phyloP scores from a whole-genome alignment of 2,113 vertebrate species.

The Pituophis catenifer region DNA sequence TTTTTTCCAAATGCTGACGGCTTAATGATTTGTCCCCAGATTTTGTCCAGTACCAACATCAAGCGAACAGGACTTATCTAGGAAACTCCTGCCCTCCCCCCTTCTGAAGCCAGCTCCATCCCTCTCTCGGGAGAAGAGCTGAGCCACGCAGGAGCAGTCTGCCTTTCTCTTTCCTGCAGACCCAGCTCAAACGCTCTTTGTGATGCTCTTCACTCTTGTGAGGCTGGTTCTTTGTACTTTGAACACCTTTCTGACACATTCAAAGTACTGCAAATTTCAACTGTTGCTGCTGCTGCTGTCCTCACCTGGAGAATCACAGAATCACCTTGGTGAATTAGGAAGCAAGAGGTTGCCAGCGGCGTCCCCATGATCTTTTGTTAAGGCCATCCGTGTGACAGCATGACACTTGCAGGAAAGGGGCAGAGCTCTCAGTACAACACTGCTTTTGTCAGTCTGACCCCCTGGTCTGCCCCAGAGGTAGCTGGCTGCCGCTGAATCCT shows the following conservation, averaged over 20 bases:
- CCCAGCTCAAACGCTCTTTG: background rate
- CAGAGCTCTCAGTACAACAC: background rate
- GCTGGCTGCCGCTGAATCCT: background rate
- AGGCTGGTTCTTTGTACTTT: background rate
- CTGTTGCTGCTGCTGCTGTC: conserved; percentile 29
- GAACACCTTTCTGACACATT: background rate
- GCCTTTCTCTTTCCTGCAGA: background rate
- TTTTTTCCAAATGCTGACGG: background rate
- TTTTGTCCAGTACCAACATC: background rate
- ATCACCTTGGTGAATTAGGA: background rate
- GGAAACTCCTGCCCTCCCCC: background rate
- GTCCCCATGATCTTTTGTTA: background rate
- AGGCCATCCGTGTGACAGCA: background rate
- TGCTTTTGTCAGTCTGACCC: background rate
- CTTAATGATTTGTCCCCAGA: background rate
- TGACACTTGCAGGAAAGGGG: background rate
- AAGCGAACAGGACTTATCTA: background rate
- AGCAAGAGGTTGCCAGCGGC: background rate
- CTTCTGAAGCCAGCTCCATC: background rate
- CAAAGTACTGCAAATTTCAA: background rate
- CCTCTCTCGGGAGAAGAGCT: background rate
- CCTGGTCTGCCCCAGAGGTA: background rate
- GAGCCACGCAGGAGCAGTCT: background rate
- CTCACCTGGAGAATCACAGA: conserved; percentile 44
- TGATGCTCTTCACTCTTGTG: background rate